Percentiles rank a stretch among this genome's conserved stretches.
Evolutionary conservation across 2,797 vertebrate species (phyloP).

Genomic region (Thaleichthys pacificus): DNA sequence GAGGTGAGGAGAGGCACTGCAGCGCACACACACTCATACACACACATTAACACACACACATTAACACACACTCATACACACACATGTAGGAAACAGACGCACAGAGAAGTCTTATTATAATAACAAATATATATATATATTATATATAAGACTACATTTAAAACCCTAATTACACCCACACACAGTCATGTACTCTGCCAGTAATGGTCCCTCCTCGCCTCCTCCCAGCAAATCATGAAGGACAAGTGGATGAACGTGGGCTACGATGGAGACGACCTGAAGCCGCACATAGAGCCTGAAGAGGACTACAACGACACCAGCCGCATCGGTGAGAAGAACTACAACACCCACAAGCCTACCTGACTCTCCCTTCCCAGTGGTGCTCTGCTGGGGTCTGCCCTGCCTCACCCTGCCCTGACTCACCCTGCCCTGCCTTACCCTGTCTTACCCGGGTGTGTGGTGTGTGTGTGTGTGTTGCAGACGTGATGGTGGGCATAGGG

Average conservation of each 20-base stretch:
- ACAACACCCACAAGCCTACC: neutral
- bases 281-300: slow-evolving; percentile 83
- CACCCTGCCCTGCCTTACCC: neutral
- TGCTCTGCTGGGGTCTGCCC: too few species aligned
- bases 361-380: neutral
- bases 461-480: neutral
- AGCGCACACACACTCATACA: neutral
- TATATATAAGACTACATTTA: too few species aligned
- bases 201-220: neutral
- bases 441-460: too few species aligned
- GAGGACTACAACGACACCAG: slow-evolving; percentile 83
- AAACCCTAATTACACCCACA: neutral
- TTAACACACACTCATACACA: neutral
- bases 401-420: neutral
- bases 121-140: too few species aligned
- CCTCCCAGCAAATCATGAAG: slow-evolving; percentile 93
- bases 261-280: slow-evolving; percentile 83
- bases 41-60: neutral
- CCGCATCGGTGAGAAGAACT: slow-evolving; percentile 79
- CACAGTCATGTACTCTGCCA: neutral
- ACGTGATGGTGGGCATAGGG: too few species aligned
- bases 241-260: slow-evolving; percentile 95
- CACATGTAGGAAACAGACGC: neutral
- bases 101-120: neutral
- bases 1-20: slow-evolving; percentile 73